These are phyloP conservation scores for Urocolius indicus DNA, from an alignment of 2,113 vertebrate genomes.

Conservation along the genomic window DNA sequence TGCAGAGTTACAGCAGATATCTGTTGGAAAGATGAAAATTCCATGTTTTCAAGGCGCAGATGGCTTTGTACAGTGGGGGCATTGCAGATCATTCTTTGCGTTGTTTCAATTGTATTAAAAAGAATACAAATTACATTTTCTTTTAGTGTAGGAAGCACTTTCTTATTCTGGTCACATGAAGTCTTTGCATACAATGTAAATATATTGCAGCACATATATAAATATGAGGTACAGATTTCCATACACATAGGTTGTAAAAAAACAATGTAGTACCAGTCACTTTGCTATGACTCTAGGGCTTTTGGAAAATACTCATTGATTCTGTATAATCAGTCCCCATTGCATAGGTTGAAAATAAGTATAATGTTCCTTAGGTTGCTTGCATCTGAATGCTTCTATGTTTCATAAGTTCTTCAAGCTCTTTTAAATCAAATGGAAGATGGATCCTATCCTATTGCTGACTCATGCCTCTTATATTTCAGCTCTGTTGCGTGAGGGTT, in stretches of 20 bases:
- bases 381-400: neutral
- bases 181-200: neutral
- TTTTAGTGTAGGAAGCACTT: neutral
- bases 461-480: conserved; percentile 12
- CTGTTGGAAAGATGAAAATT: neutral
- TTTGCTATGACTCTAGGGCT: neutral
- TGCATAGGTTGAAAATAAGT: neutral
- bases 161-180: neutral
- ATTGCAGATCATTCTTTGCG: neutral
- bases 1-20: neutral
- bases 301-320: conserved; percentile 1
- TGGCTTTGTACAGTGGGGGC: neutral
- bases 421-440: neutral
- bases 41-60: neutral
- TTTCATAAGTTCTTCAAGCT: conserved; percentile 14
- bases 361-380: neutral
- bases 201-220: neutral
- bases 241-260: neutral
- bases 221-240: neutral
- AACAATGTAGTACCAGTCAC: neutral
- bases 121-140: neutral
- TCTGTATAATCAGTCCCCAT: neutral
- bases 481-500: neutral
- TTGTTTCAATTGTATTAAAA: neutral
- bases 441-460: conserved; percentile 4